Evolutionary conservation across 2,113 vertebrate species (phyloP).

Genomic region (Heloderma charlesbogerti): DNA sequence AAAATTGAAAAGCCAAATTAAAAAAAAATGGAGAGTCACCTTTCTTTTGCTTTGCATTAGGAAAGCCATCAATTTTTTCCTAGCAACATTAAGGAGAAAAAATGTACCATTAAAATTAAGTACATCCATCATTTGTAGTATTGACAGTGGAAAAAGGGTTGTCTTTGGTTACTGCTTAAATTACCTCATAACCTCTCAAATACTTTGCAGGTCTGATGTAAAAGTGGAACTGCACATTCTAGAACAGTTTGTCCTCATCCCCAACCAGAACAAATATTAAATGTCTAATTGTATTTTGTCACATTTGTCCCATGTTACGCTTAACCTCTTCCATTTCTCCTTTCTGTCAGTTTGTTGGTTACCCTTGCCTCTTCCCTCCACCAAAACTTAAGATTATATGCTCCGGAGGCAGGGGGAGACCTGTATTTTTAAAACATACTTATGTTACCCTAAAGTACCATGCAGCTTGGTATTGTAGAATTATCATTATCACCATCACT

Average conservation of each 20-base stretch:
- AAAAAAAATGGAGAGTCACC: constrained; percentile 73
- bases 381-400: not conserved
- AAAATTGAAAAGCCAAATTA: not conserved
- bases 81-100: constrained; percentile 66
- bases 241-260: not conserved
- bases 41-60: constrained; percentile 79
- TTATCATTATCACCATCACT: not conserved
- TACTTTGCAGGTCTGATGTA: not conserved
- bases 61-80: constrained; percentile 78
- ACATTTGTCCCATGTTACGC: not conserved
- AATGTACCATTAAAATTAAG: not conserved
- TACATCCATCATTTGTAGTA: not conserved
- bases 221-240: not conserved
- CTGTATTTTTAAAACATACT: not conserved
- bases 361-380: not conserved
- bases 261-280: not conserved
- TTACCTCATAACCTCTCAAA: not conserved
- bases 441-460: not conserved
- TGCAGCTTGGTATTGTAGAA: not conserved
- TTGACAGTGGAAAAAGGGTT: not conserved
- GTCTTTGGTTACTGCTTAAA: not conserved
- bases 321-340: not conserved
- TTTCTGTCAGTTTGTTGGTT: not conserved
- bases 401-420: not conserved
- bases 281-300: not conserved